A percentile compares a stretch with the other conserved stretches of the same genome.
phyloP scores from a whole-genome alignment of 2,888 invertebrate genomes.

The Bedellia somnulentella region DNA sequence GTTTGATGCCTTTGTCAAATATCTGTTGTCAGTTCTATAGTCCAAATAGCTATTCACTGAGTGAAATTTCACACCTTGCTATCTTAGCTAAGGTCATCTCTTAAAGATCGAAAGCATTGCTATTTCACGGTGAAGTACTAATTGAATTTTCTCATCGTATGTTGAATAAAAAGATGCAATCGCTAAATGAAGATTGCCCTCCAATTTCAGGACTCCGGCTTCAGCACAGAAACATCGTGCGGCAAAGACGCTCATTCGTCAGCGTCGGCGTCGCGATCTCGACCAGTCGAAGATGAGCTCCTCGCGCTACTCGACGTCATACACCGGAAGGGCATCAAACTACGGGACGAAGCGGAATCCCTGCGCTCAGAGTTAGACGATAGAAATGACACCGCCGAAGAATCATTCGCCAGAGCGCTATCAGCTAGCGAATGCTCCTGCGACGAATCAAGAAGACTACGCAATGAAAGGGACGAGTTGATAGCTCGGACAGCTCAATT shows the following conservation, averaged over 20 bases:
- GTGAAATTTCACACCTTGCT: too few species aligned
- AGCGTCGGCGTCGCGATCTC: slow-evolving; percentile 52
- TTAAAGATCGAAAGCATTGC: too few species aligned
- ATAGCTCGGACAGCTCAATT: slow-evolving; percentile 75
- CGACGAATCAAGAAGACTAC: slow-evolving; percentile 61
- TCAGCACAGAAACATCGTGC: slow-evolving; percentile 86
- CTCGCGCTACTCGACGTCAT: slow-evolving; percentile 87
- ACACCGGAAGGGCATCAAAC: slow-evolving; percentile 51
- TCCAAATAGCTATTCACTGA: too few species aligned
- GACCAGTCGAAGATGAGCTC: slow-evolving; percentile 75
- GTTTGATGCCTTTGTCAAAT: too few species aligned
- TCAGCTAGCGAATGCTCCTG: slow-evolving; percentile 21
- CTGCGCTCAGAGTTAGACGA: slow-evolving; percentile 57
- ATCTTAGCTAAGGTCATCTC: too few species aligned
- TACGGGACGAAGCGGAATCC: slow-evolving; percentile 71
- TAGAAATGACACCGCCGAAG: slow-evolving; percentile 65
- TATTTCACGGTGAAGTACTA: too few species aligned
- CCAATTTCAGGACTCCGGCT: slow-evolving; percentile 74
- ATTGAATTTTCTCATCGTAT: too few species aligned
- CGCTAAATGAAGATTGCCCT: too few species aligned
- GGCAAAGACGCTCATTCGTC: slow-evolving; percentile 76
- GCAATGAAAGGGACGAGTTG: slow-evolving; percentile 74
- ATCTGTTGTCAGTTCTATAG: too few species aligned
- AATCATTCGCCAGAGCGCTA: slow-evolving; percentile 60
- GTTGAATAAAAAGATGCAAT: too few species aligned